These are phyloP conservation scores for Macrobrachium nipponense DNA, from an alignment of 1,140 invertebrate genomes.

Conservation along the genomic window DNA sequence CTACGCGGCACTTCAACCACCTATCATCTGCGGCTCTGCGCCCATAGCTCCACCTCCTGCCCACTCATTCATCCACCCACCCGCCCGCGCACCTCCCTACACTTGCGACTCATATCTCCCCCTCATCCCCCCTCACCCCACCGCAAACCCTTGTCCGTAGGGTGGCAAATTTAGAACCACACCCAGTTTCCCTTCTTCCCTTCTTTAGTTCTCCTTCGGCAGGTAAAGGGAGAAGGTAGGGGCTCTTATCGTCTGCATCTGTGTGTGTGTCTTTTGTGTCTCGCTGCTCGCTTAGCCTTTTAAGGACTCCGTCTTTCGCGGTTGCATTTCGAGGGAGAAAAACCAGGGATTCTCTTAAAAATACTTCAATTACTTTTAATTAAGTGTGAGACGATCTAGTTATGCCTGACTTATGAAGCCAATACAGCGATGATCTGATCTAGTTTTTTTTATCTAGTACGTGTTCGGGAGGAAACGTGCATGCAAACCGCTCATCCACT, in stretches of 20 bases:
- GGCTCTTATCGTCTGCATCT: background rate
- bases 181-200: background rate
- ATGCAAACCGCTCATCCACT: no score
- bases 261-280: background rate
- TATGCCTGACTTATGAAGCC: no score
- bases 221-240: slow-evolving; percentile 1
- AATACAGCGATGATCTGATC: no score
- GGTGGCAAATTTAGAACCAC: slow-evolving; percentile 1
- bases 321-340: no score
- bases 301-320: no score
- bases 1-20: no score
- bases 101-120: background rate
- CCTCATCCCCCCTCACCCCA: background rate
- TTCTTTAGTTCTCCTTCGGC: slow-evolving; percentile 4
- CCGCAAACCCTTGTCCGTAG: background rate
- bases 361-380: no score
- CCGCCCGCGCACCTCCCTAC: background rate
- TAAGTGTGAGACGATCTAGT: no score
- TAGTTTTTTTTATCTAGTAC: no score
- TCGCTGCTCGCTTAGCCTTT: no score
- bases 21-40: background rate
- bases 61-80: background rate
- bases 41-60: background rate
- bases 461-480: background rate
- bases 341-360: no score